Conservation (phyloP, 2,113 vertebrate species). For the Zosterops japonicus region DNA sequence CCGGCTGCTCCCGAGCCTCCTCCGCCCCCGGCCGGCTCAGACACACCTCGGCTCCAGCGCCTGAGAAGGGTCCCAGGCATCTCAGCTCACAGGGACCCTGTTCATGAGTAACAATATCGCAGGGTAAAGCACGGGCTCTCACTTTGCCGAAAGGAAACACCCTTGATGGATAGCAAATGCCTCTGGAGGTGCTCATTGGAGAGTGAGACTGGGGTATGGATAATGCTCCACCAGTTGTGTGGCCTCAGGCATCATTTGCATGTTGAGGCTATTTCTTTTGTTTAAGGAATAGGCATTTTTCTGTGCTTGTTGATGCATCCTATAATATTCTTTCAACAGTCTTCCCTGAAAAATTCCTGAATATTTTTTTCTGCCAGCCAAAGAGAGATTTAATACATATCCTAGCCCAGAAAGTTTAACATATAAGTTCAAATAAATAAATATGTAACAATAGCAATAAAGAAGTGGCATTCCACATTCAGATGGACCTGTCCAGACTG, state of each 20-base stretch:
- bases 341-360: neutral
- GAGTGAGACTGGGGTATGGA: neutral
- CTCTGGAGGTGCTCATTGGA: fast-evolving
- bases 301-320: neutral
- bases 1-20: neutral
- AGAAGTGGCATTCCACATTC: neutral
- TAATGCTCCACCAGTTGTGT: neutral
- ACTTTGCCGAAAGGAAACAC: neutral
- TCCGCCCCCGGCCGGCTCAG: neutral
- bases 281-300: neutral
- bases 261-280: neutral
- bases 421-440: neutral
- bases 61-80: neutral
- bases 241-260: neutral
- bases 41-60: neutral
- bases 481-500: neutral
- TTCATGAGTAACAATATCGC: fast-evolving
- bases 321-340: neutral
- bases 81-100: fast-evolving
- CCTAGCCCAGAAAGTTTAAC: neutral
- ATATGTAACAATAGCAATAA: neutral
- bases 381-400: neutral
- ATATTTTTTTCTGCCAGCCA: neutral
- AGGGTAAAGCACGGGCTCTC: neutral
- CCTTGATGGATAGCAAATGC: fast-evolving